These are phyloP conservation scores for Corella eumyota DNA, from an alignment of 23 tunicate genomes.

Conservation along the genomic window DNA sequence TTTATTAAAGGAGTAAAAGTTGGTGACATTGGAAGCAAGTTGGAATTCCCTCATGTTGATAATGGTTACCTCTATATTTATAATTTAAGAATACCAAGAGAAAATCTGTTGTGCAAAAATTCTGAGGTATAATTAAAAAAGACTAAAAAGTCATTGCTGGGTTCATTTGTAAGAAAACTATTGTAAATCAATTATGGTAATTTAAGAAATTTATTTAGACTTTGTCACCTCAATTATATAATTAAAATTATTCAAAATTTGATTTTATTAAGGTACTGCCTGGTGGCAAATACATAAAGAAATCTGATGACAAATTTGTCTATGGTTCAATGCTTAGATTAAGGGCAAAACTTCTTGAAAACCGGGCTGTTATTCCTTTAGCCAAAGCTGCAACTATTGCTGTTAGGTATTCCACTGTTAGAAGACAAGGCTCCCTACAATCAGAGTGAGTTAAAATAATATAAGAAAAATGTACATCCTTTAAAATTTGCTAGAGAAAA, in stretches of 20 bases:
- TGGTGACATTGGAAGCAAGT: constrained; percentile 75
- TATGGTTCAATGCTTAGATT: constrained; percentile 73
- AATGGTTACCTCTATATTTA: constrained; percentile 63
- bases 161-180: too few relatives aligned
- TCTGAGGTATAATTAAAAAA: too few relatives aligned
- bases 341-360: constrained; percentile 25
- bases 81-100: constrained; percentile 69
- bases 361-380: constrained; percentile 22
- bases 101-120: constrained; percentile 56
- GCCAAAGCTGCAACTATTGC: constrained; percentile 68
- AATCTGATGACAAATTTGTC: constrained; percentile 50
- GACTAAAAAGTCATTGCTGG: too few relatives aligned
- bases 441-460: constrained; percentile 79
- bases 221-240: too few relatives aligned
- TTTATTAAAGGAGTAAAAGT: constrained; percentile 48
- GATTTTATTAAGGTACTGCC: constrained; percentile 28
- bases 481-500: too few relatives aligned
- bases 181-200: too few relatives aligned
- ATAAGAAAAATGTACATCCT: too few relatives aligned
- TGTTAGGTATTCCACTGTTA: constrained; percentile 52
- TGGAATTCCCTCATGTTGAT: constrained; percentile 49
- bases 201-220: too few relatives aligned
- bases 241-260: too few relatives aligned
- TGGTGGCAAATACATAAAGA: constrained; percentile 56
- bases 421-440: constrained; percentile 57